Percentiles rank a stretch among this genome's conserved stretches.
phyloP scores from a whole-genome alignment of 1,140 invertebrate species.

The Hydropsyche tenuis region DNA sequence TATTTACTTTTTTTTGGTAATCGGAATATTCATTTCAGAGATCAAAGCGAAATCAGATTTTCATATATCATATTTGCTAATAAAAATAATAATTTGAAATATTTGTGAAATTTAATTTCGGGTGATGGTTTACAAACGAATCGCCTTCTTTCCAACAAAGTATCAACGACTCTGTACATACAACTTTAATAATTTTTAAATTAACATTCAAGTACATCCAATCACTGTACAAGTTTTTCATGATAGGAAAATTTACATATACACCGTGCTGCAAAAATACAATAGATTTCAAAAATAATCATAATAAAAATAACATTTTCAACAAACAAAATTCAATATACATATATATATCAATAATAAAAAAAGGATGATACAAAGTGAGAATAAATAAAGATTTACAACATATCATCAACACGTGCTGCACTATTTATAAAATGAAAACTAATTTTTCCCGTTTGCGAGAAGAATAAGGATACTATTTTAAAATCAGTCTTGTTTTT shows the following conservation, averaged over 20 bases:
- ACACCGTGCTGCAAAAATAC: constrained; percentile 48
- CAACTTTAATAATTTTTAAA: constrained; percentile 33
- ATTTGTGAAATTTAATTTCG: no score
- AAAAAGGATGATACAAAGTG: constrained; percentile 4
- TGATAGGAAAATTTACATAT: constrained; percentile 50
- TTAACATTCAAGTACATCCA: constrained; percentile 37
- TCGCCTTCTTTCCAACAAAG: constrained; percentile 7
- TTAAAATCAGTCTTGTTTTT: constrained; percentile 49
- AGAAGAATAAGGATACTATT: constrained; percentile 40
- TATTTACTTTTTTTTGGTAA: background rate
- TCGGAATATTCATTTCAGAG: background rate
- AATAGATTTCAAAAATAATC: constrained; percentile 37
- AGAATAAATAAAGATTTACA: background rate
- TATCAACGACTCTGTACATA: constrained; percentile 31
- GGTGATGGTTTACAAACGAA: background rate
- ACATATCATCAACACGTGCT: constrained; percentile 6
- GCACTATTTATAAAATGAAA: constrained; percentile 35
- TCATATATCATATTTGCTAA: background rate
- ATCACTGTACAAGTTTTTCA: constrained; percentile 33
- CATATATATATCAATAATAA: background rate
- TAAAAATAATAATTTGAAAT: background rate
- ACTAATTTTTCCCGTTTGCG: background rate
- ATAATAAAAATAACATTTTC: constrained; percentile 42
- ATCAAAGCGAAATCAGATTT: background rate
- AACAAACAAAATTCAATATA: constrained; percentile 38